Percentiles rank a stretch among this genome's conserved stretches.
These are phyloP conservation scores for Lochmaea crataegi DNA, from an alignment of 2,888 invertebrate species.

Conservation along the genomic window DNA sequence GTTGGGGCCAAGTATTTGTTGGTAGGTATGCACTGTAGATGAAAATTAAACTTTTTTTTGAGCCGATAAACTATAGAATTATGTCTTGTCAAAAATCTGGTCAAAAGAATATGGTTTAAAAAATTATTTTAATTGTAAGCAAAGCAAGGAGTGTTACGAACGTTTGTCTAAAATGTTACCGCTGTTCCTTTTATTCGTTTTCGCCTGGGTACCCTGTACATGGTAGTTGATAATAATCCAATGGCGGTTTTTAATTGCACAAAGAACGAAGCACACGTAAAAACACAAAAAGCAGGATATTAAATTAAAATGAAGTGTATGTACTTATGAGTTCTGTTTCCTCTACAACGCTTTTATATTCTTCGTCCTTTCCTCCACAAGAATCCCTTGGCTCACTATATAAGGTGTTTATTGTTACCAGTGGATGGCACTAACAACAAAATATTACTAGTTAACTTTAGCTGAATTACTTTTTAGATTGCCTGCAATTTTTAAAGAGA, in stretches of 20 bases:
- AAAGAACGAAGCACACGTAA: slow-evolving; percentile 38
- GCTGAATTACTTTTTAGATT: too few species aligned
- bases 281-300: slow-evolving; percentile 40
- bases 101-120: too few species aligned
- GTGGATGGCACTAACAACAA: slow-evolving; percentile 38
- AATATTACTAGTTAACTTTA: slow-evolving; percentile 28
- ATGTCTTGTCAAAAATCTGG: too few species aligned
- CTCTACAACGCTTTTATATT: slow-evolving; percentile 39
- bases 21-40: too few species aligned
- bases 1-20: too few species aligned
- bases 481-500: too few species aligned
- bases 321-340: slow-evolving; percentile 43
- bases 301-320: slow-evolving; percentile 37
- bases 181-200: not conserved
- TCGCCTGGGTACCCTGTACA: not conserved
- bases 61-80: too few species aligned
- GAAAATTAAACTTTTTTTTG: too few species aligned
- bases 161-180: not conserved
- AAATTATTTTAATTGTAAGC: too few species aligned
- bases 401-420: slow-evolving; percentile 39
- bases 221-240: slow-evolving; percentile 16
- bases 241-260: slow-evolving; percentile 33
- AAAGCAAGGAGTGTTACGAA: too few species aligned
- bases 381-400: slow-evolving; percentile 44
- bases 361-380: slow-evolving; percentile 31